Evolutionary conservation across 1,140 invertebrate species (phyloP), one percentile per base, ranked within the genome.

Genomic region (Aleiodes sp.): DNA sequence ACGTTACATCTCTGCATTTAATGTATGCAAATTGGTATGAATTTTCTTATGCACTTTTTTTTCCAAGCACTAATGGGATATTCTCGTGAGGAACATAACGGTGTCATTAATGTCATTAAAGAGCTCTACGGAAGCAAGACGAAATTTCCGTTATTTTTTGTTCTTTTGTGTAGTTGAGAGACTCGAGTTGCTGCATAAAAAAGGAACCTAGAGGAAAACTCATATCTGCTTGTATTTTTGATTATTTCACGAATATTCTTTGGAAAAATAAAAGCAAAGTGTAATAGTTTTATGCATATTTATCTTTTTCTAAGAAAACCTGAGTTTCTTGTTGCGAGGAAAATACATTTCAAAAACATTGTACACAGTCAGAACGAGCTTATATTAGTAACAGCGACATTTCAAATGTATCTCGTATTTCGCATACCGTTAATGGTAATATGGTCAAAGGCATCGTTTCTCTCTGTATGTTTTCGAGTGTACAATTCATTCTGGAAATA

Each of bases 391-490:
- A 21, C 1, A 24, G 21, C 46, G 46, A 52, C 19, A 24, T 52
- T 52, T 52, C 12, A 21, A 35, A 52, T 21, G 46, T 21, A 52
- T 21, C 26, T 6, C 16, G 46, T 52, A 52, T 52, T 16, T 24
- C 46, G 26, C 46, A 52, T 52, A 52, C 46, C 46, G 16, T 9
- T 16, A 21, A 52, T 24, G 46, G 46, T 52, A 52, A 52, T 52
- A 52, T 52, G 46, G 46, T 52, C 46, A 52, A 52, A 52, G 46
- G 46, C 46, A n/a, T n/a, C n/a, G 46, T 52, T 7, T 52, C 14
- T 16, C 46, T 52, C 9, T 52, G 46, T 52, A n/a, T n/a, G n/a
- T n/a, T n/a, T 52, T 52, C 26, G 16, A 52, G 21, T 52, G 21
- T 43, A 43, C 12, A 16, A 7, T 43, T 8, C 12, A 21, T 16